Percentiles rank a stretch among this genome's conserved stretches.
Conservation (phyloP, 2,113 vertebrate species). For the Cyphomyrus plagiostoma region DNA sequence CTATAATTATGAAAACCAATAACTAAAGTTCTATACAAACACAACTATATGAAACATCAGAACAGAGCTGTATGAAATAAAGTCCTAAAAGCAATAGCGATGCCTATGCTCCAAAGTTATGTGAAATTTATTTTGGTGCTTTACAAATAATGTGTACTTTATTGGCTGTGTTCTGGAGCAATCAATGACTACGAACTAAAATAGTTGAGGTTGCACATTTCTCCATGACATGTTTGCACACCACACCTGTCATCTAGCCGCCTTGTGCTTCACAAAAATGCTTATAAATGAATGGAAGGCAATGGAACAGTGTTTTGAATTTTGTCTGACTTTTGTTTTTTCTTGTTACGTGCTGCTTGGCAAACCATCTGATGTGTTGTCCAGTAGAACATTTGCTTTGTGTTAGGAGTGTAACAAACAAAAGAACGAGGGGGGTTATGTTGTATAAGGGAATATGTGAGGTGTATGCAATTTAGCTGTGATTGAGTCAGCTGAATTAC, state of each 20-base stretch:
- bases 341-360: not conserved
- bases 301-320: not conserved
- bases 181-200: not conserved
- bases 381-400: conserved; percentile 4
- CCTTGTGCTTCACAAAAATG: not conserved
- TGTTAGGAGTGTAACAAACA: not conserved
- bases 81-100: not conserved
- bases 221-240: not conserved
- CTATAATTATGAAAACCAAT: not conserved
- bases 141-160: not conserved
- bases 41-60: not conserved
- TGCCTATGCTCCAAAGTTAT: not conserved
- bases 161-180: not conserved
- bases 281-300: not conserved
- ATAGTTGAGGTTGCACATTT: not conserved
- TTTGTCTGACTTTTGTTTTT: not conserved
- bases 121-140: not conserved
- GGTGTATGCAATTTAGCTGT: not conserved
- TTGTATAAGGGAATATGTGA: not conserved
- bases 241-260: not conserved
- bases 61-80: not conserved
- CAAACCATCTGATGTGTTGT: not conserved
- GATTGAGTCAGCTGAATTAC: not conserved
- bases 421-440: not conserved
- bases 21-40: not conserved